Percentiles rank a stretch among this genome's conserved stretches.
phyloP scores from a whole-genome alignment of 2,797 vertebrate genomes.

The Lagorchestes hirsutus region DNA sequence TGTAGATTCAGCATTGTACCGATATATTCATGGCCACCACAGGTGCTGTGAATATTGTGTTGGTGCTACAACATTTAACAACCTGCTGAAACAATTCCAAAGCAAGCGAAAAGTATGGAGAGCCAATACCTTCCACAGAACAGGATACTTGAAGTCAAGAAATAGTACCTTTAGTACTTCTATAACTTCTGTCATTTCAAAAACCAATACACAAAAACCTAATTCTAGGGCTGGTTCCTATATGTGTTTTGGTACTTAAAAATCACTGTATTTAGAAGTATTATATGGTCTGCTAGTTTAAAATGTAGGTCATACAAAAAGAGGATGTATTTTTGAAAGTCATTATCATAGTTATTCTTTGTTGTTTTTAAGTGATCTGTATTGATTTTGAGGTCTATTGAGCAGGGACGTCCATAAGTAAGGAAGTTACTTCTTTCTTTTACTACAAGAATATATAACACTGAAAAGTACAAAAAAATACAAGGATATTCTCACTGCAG shows the following conservation, averaged over 20 bases:
- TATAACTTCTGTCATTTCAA: neutral
- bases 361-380: neutral
- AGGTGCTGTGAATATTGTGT: no score
- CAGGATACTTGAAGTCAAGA: neutral
- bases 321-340: neutral
- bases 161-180: neutral
- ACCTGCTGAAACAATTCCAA: constrained; percentile 39
- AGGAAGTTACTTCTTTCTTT: neutral
- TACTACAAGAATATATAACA: neutral
- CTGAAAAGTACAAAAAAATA: neutral
- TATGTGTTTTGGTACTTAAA: neutral
- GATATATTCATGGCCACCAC: no score
- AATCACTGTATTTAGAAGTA: neutral
- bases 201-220: neutral
- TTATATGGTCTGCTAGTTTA: neutral
- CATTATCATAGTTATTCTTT: neutral
- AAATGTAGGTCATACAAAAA: neutral
- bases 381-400: neutral
- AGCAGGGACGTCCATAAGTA: neutral
- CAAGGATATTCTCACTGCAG: neutral
- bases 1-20: no score
- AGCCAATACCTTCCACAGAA: constrained; percentile 41
- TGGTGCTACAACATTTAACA: neutral
- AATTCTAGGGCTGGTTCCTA: neutral
- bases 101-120: constrained; percentile 37